A percentile compares a stretch with the other conserved stretches of the same genome.
Evolutionary conservation across 2,888 invertebrate genomes (phyloP).

Genomic region (Brassicogethes aeneus): DNA sequence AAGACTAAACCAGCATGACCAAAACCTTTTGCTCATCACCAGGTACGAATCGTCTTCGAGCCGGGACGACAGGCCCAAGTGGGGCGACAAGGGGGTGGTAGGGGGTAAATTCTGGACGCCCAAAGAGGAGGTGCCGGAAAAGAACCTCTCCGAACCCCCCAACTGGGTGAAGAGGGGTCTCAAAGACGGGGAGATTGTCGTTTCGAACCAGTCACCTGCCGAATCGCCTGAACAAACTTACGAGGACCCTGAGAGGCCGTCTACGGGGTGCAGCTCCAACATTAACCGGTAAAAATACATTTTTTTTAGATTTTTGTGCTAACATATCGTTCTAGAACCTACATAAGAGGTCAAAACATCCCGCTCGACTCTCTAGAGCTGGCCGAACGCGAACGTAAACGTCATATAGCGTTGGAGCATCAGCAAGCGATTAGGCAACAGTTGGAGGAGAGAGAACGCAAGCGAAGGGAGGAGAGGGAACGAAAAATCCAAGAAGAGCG

Average conservation of each 20-base stretch:
- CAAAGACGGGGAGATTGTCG: constrained; percentile 43
- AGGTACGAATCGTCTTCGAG: constrained; percentile 37
- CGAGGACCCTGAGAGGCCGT: constrained; percentile 34
- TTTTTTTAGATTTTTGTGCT: not conserved
- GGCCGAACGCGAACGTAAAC: constrained; percentile 71
- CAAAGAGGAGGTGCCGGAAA: constrained; percentile 23
- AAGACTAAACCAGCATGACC: too few species aligned
- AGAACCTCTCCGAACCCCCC: constrained; percentile 34
- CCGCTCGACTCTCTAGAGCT: constrained; percentile 71
- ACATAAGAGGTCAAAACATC: constrained; percentile 78
- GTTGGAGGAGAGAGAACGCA: constrained; percentile 71
- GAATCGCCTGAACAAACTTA: constrained; percentile 39
- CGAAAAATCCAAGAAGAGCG: constrained; percentile 65
- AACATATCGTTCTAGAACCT: constrained; percentile 44
- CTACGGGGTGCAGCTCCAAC: constrained; percentile 32
- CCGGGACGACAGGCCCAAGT: constrained; percentile 58
- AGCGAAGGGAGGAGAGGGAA: constrained; percentile 68
- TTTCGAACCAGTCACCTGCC: constrained; percentile 39
- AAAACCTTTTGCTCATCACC: too few species aligned
- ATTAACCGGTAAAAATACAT: constrained; percentile 21
- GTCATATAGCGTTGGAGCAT: constrained; percentile 75
- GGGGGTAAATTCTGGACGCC: constrained; percentile 62
- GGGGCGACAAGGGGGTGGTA: constrained; percentile 64
- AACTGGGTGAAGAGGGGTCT: constrained; percentile 48
- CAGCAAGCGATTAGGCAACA: constrained; percentile 81